Base-by-base conservation (phyloP, 2,797 vertebrate species). In the Rallus crepitans region DNA sequence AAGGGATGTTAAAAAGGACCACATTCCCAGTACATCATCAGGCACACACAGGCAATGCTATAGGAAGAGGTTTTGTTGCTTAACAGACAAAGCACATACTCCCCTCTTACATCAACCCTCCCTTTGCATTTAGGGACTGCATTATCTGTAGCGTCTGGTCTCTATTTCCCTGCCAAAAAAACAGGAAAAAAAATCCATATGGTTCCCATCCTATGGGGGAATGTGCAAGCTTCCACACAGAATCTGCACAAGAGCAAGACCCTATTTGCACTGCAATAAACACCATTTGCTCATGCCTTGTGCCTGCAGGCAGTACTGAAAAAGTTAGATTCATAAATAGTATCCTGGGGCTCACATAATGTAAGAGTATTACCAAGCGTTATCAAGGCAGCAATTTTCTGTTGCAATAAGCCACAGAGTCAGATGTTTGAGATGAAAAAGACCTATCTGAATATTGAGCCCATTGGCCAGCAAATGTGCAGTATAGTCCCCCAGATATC, bases 251-350 rank as follows among this genome's bases (percentile, higher is more conserved):
- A 87, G 92, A 93, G 65, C 37, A 64, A 95, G 94, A 94, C 95
- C 75, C 80, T 92, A 96, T 98, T 96, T 97, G 90, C 75, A 76
- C 85, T 94, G 94, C 97, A 96, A 97, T 96, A 93, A 98, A 97
- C 86, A 97, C 86, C 53, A 80, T 80, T 84, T 87, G 82, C 72
- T 96, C 80, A 37, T 85, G 89, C 92, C 89, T 96, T 25, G 4
- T 91, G 95, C 96, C 97, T 92, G 95, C 13, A 50, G 96, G 96
- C 97, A 97, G 93, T 87, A 94, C 75, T 94, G 89, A 84, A 94
- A 93, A 95, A 94, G 82, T 89, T 79, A 82, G 72, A 92, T 90
- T 73, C 84, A 93, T 77, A 87, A 96, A 96, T 85, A 82, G 59
- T 80, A 84, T 95, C 94, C 96, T 95, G 87, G 45, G 94, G 93